phyloP scores from a whole-genome alignment of 2,113 vertebrate species.

The Procavia capensis region DNA sequence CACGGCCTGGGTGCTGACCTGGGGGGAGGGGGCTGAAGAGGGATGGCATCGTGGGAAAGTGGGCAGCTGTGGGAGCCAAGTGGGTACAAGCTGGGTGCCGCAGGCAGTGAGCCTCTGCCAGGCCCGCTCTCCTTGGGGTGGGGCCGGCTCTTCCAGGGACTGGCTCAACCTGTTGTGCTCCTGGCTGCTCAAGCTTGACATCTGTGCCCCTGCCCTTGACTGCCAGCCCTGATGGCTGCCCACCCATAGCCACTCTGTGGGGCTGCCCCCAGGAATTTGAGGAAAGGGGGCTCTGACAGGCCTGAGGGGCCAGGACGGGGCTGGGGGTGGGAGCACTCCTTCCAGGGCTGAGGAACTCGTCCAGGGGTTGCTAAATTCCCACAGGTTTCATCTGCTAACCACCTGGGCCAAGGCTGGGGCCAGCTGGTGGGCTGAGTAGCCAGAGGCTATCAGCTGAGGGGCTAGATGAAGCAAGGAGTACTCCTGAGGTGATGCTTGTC shows the following conservation, averaged over 20 bases:
- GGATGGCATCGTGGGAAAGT: slow-evolving; percentile 81
- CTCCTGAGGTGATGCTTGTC: not conserved
- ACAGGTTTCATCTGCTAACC: not conserved
- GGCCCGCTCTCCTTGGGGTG: slow-evolving; percentile 78
- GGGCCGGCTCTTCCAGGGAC: slow-evolving; percentile 77
- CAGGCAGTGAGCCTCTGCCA: slow-evolving; percentile 78
- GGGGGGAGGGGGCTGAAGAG: slow-evolving; percentile 15
- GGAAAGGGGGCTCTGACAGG: not conserved
- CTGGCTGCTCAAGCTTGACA: slow-evolving; percentile 69
- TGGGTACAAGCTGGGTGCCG: slow-evolving; percentile 75
- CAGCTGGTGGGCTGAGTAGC: not conserved
- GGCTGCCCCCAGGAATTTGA: not conserved
- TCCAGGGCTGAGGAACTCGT: not conserved
- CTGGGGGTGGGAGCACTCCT: not conserved
- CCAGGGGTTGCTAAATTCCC: not conserved
- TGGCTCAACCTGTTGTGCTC: slow-evolving; percentile 81
- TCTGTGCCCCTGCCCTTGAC: slow-evolving; percentile 67
- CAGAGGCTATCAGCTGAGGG: not conserved
- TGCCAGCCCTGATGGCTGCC: slow-evolving; percentile 65
- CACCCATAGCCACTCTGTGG: slow-evolving; percentile 20
- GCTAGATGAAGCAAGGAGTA: not conserved
- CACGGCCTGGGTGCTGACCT: slow-evolving; percentile 60
- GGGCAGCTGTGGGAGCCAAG: slow-evolving; percentile 79
- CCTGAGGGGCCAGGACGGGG: not conserved
- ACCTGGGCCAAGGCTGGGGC: not conserved